Conservation (phyloP, 2,888 invertebrate genomes). For the Trilocha varians region DNA sequence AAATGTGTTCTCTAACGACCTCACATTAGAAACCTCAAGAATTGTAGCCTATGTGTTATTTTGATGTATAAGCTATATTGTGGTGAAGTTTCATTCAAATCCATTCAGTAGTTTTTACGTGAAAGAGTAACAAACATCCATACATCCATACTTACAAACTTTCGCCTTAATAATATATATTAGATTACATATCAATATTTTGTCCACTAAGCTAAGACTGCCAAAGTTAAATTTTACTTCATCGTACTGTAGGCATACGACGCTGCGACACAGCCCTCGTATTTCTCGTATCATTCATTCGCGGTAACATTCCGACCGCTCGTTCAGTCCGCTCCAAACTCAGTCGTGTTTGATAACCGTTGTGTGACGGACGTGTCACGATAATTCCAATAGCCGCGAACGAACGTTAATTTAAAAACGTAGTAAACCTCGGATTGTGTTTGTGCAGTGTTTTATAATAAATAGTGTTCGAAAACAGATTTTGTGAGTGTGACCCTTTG, state of each 20-base stretch:
- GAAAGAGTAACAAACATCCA: too few relatives aligned
- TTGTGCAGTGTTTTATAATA: slow-evolving; percentile 17
- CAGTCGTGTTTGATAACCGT: slow-evolving; percentile 60
- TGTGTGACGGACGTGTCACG: slow-evolving; percentile 25
- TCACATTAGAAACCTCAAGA: too few relatives aligned
- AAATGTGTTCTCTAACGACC: too few relatives aligned
- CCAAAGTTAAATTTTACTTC: too few relatives aligned
- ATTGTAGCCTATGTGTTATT: too few relatives aligned
- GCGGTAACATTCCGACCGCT: slow-evolving; percentile 30
- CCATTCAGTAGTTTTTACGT: too few relatives aligned
- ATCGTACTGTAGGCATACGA: slow-evolving; percentile 4
- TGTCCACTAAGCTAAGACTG: background rate
- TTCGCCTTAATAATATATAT: too few relatives aligned
- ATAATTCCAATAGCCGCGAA: slow-evolving; percentile 35
- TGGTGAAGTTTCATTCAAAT: too few relatives aligned
- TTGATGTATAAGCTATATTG: too few relatives aligned
- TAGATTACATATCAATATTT: too few relatives aligned
- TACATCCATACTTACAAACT: too few relatives aligned
- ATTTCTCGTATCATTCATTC: slow-evolving; percentile 21
- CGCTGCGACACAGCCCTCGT: slow-evolving; percentile 14
- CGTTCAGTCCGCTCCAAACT: slow-evolving; percentile 40
- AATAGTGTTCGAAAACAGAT: slow-evolving; percentile 25
- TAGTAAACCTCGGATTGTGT: slow-evolving; percentile 37
- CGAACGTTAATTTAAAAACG: slow-evolving; percentile 31
- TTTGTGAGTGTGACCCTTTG: slow-evolving; percentile 45